Base-by-base conservation (phyloP, 2,113 vertebrate genomes). In the Triplophysa dalaica region DNA sequence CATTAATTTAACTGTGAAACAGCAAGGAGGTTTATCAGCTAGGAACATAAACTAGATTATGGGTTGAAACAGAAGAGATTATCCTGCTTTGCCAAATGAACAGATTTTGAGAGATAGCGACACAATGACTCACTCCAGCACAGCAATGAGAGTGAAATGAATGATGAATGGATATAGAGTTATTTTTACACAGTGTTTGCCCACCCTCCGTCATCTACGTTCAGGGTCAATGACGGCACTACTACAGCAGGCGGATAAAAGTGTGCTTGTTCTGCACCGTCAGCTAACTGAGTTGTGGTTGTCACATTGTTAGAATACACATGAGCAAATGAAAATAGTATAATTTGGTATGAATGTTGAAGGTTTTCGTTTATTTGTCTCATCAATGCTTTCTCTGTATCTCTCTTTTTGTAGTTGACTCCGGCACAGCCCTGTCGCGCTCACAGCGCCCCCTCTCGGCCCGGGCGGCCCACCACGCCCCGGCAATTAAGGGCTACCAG, bases 401-500 rank as follows among this genome's bases (percentile, higher is more conserved):
- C 19, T 19, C 12, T 75, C 8, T 77, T 1, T 69, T 38, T 82
- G 7, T 78, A 94, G 93, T 90, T 94, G 90, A 94, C 83, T 87
- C 85, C 67, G 62, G 86, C 85, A 87, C 90, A 93, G 83, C 90
- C 92, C 92, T 93, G 91, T 93, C 92, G 80, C 93, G 92, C 88
- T 90, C 90, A 88, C 93, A 93, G 88, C 91, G 92, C 90, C 92
- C 92, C 88, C 93, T 93, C 87, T 93, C 93, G 85, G 92, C 92
- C 92, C 91, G 91, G 90, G 88, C 91, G 87, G 91, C 92, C 82
- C 92, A 92, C 86, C 92, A 95, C 90, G 96, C 92, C 93, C 93
- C 93, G 86, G 91, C 93, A 88, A 95, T 96, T 94, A 98, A 95
- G 94, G 94, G 96, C 90, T 98, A 98, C 91, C 96, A 98, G 95